A percentile compares a stretch with the other conserved stretches of the same genome.
Evolutionary conservation across 2,888 invertebrate genomes (phyloP).

Genomic region (Hydrotaea cyrtoneurina): DNA sequence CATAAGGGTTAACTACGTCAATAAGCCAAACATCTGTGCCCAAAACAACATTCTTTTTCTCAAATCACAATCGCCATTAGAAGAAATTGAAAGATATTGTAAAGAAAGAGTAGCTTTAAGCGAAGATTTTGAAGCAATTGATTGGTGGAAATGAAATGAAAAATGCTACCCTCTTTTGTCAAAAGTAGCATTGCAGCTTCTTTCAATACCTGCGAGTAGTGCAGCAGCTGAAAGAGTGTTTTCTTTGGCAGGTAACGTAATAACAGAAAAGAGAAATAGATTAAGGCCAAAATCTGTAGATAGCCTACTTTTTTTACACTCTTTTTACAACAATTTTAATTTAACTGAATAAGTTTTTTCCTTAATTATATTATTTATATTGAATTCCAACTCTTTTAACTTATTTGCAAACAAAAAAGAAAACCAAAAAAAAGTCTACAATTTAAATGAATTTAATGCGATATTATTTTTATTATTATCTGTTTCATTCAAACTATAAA

Average conservation of each 20-base stretch:
- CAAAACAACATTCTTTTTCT: not conserved
- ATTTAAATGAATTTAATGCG: not conserved
- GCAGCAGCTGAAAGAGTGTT: no score
- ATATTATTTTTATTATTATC: not conserved
- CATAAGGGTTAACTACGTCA: not conserved
- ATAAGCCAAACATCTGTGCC: not conserved
- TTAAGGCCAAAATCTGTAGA: not conserved
- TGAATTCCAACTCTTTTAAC: not conserved
- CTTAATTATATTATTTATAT: not conserved
- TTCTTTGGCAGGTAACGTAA: no score
- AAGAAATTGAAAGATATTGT: not conserved
- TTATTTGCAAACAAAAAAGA: not conserved
- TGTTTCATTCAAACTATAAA: not conserved
- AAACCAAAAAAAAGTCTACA: not conserved
- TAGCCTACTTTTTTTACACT: not conserved
- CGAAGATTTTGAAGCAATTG: not conserved
- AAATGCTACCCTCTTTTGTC: not conserved
- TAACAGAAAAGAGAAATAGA: not conserved
- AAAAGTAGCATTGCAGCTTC: not conserved
- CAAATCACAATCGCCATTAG: not conserved
- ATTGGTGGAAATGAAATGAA: not conserved
- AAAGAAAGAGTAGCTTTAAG: conserved; percentile 3
- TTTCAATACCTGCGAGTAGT: not conserved
- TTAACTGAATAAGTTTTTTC: not conserved
- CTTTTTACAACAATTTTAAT: not conserved